Percentiles rank a stretch among this genome's conserved stretches.
Evolutionary conservation across 2,797 vertebrate genomes (phyloP).

Genomic region (Potorous gilbertii): DNA sequence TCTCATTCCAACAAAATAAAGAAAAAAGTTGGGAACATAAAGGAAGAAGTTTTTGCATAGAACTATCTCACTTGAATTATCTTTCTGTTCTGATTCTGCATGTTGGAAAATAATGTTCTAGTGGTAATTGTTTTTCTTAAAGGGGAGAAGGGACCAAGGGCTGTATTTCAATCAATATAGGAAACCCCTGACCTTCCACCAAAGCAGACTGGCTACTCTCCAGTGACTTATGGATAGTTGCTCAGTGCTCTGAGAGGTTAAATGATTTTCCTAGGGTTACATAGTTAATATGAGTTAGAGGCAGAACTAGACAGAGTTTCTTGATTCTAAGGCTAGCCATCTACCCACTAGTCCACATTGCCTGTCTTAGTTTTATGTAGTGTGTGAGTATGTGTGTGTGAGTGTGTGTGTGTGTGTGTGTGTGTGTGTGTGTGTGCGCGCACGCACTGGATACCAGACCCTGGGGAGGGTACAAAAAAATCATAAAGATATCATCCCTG

Average conservation of each 20-base stretch:
- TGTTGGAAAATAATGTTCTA: constrained; percentile 5
- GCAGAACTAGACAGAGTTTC: background rate
- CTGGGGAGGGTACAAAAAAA: background rate
- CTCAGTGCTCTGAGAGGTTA: background rate
- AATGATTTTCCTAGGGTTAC: background rate
- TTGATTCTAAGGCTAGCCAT: background rate
- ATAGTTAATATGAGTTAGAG: background rate
- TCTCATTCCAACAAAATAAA: background rate
- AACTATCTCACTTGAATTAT: constrained; percentile 28
- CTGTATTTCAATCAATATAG: background rate
- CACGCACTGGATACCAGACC: background rate
- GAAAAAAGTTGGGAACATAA: constrained; percentile 23
- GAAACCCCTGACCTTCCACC: background rate
- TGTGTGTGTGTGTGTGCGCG: no score
- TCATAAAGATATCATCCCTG: background rate
- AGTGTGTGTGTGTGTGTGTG: no score
- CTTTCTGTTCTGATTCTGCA: constrained; percentile 19
- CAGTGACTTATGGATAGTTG: background rate
- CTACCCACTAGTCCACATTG: background rate
- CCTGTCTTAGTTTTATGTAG: background rate
- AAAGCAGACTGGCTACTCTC: background rate
- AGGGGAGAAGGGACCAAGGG: background rate
- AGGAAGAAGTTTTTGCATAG: constrained; percentile 14
- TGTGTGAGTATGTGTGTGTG: background rate
- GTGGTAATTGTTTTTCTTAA: background rate